Percentiles rank a stretch among this genome's conserved stretches.
phyloP scores from a whole-genome alignment of 92 coral and sea anemone genomes.

The Paramuricea clavata region DNA sequence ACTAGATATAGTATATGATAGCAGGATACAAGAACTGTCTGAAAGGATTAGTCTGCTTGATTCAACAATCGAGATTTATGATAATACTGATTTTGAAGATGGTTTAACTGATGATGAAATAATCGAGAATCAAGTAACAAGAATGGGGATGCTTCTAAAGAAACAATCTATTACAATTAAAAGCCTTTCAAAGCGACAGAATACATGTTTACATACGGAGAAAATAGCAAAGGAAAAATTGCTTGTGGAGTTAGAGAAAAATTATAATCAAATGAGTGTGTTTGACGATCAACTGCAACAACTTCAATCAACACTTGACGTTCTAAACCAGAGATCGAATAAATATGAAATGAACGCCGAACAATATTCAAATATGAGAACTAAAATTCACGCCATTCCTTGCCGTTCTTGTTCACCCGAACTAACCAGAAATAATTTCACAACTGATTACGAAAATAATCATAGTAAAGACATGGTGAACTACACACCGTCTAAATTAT shows the following conservation, averaged over 20 bases:
- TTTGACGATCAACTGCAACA: constrained; percentile 16
- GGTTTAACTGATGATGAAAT: constrained; percentile 44
- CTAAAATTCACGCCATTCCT: background rate
- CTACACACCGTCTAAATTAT: background rate
- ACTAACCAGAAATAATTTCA: constrained; percentile 3
- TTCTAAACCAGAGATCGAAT: constrained; percentile 12
- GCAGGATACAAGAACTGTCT: constrained; percentile 25
- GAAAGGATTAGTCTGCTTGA: constrained; percentile 38
- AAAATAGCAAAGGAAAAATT: constrained; percentile 12
- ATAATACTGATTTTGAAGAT: constrained; percentile 43
- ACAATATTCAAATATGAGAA: background rate
- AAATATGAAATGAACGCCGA: background rate
- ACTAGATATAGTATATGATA: constrained; percentile 12
- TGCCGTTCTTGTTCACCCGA: background rate
- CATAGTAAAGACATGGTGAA: background rate
- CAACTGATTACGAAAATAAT: background rate
- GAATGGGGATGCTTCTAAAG: constrained; percentile 38
- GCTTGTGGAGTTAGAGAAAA: constrained; percentile 13
- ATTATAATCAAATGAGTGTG: background rate
- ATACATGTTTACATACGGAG: background rate
- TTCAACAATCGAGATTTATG: constrained; percentile 39
- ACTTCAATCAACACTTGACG: constrained; percentile 11
- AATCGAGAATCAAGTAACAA: constrained; percentile 41
- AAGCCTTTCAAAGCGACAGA: constrained; percentile 5
- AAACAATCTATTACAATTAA: constrained; percentile 28